A percentile compares a stretch with the other conserved stretches of the same genome.
Conservation (phyloP, 2,113 vertebrate species). For the Odocoileus virginianus region DNA sequence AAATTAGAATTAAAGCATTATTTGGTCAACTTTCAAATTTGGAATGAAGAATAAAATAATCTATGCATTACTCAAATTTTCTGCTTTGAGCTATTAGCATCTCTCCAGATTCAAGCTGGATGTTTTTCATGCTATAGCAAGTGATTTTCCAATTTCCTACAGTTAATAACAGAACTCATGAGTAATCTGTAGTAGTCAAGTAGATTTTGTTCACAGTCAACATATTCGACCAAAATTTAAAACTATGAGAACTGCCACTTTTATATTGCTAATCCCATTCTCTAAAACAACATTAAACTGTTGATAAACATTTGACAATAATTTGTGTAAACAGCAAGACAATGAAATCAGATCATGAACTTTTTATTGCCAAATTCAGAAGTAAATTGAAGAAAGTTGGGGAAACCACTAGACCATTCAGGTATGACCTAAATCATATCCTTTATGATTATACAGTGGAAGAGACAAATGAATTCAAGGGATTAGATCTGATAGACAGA, state of each 20-base stretch:
- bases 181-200: neutral
- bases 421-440: neutral
- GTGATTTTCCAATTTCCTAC: conserved; percentile 14
- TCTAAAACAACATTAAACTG: neutral
- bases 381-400: neutral
- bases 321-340: conserved; percentile 12
- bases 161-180: neutral
- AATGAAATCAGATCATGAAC: neutral
- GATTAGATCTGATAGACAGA: neutral
- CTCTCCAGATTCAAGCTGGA: neutral
- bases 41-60: neutral
- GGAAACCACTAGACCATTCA: neutral
- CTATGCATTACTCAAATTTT: neutral
- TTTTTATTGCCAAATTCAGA: neutral
- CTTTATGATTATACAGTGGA: neutral
- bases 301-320: neutral
- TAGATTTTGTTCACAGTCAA: neutral
- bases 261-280: neutral
- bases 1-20: neutral
- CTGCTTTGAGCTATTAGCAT: neutral
- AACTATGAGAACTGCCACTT: neutral
- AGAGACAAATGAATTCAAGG: neutral
- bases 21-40: conserved; percentile 6
- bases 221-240: neutral
- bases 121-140: conserved; percentile 15